Evolutionary conservation across 1,140 invertebrate species (phyloP).

Genomic region (Pseudomyrmex sp.): DNA sequence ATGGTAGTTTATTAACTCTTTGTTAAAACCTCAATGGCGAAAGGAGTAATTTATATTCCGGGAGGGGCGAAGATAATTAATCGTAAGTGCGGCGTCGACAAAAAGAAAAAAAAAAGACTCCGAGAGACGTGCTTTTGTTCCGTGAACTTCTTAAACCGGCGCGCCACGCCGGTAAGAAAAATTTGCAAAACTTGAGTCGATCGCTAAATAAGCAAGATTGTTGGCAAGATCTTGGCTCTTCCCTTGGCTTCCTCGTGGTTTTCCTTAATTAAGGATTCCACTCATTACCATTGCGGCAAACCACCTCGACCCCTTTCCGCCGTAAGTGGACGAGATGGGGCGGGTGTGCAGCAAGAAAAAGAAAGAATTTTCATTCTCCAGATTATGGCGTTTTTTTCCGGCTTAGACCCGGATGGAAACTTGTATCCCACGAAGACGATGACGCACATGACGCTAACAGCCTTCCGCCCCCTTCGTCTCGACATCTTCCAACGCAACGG

Average conservation of each 20-base stretch:
- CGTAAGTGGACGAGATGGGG: slow-evolving; percentile 39
- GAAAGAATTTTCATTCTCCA: slow-evolving; percentile 35
- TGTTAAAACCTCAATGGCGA: slow-evolving; percentile 56
- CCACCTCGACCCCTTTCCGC: background rate
- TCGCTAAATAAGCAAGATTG: slow-evolving; percentile 60
- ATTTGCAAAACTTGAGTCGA: slow-evolving; percentile 50
- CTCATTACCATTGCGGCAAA: slow-evolving; percentile 64
- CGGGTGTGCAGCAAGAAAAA: slow-evolving; percentile 18
- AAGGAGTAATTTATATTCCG: slow-evolving; percentile 59
- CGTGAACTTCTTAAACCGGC: slow-evolving; percentile 30
- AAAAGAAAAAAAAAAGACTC: slow-evolving; percentile 1
- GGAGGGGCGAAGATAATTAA: slow-evolving; percentile 61
- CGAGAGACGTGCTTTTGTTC: slow-evolving; percentile 38
- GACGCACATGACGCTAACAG: slow-evolving; percentile 71
- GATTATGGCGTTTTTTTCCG: slow-evolving; percentile 41
- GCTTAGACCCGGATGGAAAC: slow-evolving; percentile 37
- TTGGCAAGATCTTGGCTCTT: slow-evolving; percentile 60
- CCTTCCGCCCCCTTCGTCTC: slow-evolving; percentile 57
- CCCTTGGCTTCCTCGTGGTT: slow-evolving; percentile 36
- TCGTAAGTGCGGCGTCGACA: slow-evolving; percentile 42
- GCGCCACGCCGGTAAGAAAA: slow-evolving; percentile 26
- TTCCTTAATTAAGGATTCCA: slow-evolving; percentile 61
- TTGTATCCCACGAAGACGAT: slow-evolving; percentile 47
- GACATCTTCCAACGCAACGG: slow-evolving; percentile 29
- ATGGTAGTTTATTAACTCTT: slow-evolving; percentile 59